Percentiles rank a stretch among this genome's conserved stretches.
Conservation (phyloP, 2,797 vertebrate genomes). For the Caiman crocodilus region DNA sequence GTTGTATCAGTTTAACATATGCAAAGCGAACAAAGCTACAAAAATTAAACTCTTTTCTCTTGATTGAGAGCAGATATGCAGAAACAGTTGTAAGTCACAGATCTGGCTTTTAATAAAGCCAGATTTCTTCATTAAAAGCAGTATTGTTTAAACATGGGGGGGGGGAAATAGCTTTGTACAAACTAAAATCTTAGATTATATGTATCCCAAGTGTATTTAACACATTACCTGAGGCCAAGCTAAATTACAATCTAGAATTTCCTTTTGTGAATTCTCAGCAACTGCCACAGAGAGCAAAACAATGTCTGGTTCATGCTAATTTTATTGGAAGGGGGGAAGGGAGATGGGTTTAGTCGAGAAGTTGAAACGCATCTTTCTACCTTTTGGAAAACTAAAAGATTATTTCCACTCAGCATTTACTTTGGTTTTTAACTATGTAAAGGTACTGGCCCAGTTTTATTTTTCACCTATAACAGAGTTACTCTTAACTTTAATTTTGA, state of each 20-base stretch:
- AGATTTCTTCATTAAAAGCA: conserved; percentile 83
- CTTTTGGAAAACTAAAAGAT: conserved; percentile 50
- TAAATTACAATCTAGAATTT: conserved; percentile 75
- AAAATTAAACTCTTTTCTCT: conserved; percentile 73
- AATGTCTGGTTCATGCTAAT: conserved; percentile 64
- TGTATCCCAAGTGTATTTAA: conserved; percentile 74
- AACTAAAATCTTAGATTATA: conserved; percentile 67
- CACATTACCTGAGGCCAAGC: conserved; percentile 76
- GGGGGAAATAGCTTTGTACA: conserved; percentile 56
- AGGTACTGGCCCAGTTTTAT: conserved; percentile 34
- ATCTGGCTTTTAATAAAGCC: conserved; percentile 80
- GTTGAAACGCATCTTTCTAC: conserved; percentile 66
- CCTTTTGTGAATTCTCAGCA: conserved; percentile 68
- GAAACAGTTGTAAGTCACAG: conserved; percentile 74
- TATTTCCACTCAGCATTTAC: conserved; percentile 22
- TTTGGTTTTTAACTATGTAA: not conserved
- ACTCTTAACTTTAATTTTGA: not conserved
- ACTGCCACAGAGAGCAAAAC: conserved; percentile 60
- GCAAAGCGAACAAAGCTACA: conserved; percentile 74
- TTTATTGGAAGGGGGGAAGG: conserved; percentile 51
- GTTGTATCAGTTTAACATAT: conserved; percentile 75
- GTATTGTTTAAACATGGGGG: conserved; percentile 75
- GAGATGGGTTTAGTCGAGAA: conserved; percentile 39
- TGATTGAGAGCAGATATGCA: conserved; percentile 82
- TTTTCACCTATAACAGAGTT: not conserved